Base-by-base conservation (phyloP, 1,140 invertebrate species). In the Yoshiicerus persimilis region DNA sequence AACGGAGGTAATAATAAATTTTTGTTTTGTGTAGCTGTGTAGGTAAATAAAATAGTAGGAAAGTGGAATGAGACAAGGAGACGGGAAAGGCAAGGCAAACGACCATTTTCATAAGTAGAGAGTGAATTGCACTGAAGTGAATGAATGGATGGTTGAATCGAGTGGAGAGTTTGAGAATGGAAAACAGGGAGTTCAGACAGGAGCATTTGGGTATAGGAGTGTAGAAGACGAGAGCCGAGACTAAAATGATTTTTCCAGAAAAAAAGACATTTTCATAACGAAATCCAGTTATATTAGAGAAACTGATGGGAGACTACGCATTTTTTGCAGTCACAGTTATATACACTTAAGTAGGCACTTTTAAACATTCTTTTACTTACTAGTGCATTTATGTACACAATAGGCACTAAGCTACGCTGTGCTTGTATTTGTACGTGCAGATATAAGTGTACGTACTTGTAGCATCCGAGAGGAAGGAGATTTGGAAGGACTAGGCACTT, bases 221-320 rank as follows among this genome's bases (percentile, higher is more conserved):
- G 16, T n/a, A 4, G 66, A 70, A 70, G 66, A 70, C 66, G 66
- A 70, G 70, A 75, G 70, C 62, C 70, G 64, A 84, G 64, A 64
- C 77, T 34, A 34, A 66, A 70, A 86, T 86, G 87, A 86, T 88
- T 86, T 88, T 88, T 88, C 62, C 32, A 77, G 34, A 20, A 88
- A 88, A 88, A 88, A 86, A 88, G 66, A 86, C 88, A 88, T 87
- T 87, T 88, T 88, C 87, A 88, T 88, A 88, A 86, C 84, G n/a
- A 88, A 88, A 88, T 86, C 87, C 87, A 83, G 30, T 86, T 77
- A 75, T 41, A 87, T 66, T 84, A 84, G 27, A 62, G 27, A 27
- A 23, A 13, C 6, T 80, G 75, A 80, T 80, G 75, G 75, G 75
- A 80, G 36, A 32, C 11, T 11, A 80, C 75, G 75, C 75, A 36